A percentile compares a stretch with the other conserved stretches of the same genome.
Conservation (phyloP, 1,140 invertebrate species). For the Aphelinus atriplicis region DNA sequence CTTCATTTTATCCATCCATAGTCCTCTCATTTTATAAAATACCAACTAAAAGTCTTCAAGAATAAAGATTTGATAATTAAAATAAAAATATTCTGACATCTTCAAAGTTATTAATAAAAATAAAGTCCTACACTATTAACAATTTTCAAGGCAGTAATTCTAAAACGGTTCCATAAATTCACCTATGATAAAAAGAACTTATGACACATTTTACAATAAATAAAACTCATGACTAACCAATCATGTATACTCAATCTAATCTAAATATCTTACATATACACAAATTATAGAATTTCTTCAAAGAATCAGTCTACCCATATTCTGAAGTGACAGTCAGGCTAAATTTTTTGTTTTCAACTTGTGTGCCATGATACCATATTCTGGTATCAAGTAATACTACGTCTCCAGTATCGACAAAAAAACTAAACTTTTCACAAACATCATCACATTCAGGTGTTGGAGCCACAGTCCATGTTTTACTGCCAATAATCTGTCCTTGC, state of each 20-base stretch:
- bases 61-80: constrained; percentile 26
- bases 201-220: constrained; percentile 24
- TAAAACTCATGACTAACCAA: constrained; percentile 8
- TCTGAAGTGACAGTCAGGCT: constrained; percentile 93
- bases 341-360: constrained; percentile 83
- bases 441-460: constrained; percentile 90
- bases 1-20: too few species aligned
- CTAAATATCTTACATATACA: constrained; percentile 19
- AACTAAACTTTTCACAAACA: constrained; percentile 77
- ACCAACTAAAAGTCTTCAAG: not conserved
- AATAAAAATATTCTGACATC: constrained; percentile 1
- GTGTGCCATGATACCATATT: constrained; percentile 92
- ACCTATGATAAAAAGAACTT: constrained; percentile 31
- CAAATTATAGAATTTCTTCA: constrained; percentile 17
- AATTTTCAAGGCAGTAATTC: constrained; percentile 24
- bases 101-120: constrained; percentile 27
- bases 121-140: constrained; percentile 30
- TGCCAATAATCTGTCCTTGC: constrained; percentile 91
- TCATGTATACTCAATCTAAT: constrained; percentile 8
- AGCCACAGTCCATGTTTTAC: constrained; percentile 85
- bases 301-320: constrained; percentile 69
- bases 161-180: constrained; percentile 32
- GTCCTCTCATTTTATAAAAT: too few species aligned
- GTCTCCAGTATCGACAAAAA: constrained; percentile 86
- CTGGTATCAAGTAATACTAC: constrained; percentile 89